These are phyloP conservation scores for Artibeus jamaicensis DNA, from an alignment of 2,797 vertebrate species.

Conservation along the genomic window DNA sequence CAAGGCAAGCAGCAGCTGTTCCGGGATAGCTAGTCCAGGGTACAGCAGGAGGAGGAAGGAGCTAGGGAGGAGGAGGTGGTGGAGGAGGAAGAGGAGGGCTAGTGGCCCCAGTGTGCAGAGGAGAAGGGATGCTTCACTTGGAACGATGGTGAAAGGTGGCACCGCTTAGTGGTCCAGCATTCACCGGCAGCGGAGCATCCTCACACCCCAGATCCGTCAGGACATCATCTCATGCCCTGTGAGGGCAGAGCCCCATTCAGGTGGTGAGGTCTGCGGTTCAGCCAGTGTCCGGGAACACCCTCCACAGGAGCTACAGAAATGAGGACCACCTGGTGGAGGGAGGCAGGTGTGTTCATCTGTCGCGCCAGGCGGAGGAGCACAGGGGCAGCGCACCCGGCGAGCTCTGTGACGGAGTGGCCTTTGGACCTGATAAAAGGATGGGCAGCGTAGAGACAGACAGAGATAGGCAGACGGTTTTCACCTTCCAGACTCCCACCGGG, in stretches of 20 bases:
- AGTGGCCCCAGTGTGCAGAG: background rate
- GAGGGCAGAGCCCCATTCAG: background rate
- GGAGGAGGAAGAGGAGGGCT: background rate
- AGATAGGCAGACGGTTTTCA: accelerated
- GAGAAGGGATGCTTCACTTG: conserved; percentile 60
- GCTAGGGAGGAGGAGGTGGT: background rate
- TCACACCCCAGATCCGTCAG: background rate
- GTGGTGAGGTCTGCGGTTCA: background rate
- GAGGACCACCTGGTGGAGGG: background rate
- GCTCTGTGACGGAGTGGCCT: background rate
- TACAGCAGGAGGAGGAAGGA: background rate
- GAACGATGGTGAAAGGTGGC: conserved; percentile 75
- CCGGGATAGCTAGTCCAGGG: conserved; percentile 75
- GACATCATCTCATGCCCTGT: accelerated
- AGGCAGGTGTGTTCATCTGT: background rate
- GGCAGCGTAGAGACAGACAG: background rate
- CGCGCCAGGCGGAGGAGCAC: background rate
- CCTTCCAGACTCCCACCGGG: background rate
- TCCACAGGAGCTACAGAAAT: accelerated
- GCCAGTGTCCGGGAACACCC: background rate
- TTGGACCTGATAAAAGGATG: background rate
- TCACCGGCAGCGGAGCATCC: background rate
- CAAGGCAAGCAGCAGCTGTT: conserved; percentile 92
- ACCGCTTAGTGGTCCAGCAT: background rate
- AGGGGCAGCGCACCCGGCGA: background rate